These are phyloP conservation scores for Pantelozetes paolii DNA, from an alignment of 2,888 invertebrate genomes.

Conservation along the genomic window DNA sequence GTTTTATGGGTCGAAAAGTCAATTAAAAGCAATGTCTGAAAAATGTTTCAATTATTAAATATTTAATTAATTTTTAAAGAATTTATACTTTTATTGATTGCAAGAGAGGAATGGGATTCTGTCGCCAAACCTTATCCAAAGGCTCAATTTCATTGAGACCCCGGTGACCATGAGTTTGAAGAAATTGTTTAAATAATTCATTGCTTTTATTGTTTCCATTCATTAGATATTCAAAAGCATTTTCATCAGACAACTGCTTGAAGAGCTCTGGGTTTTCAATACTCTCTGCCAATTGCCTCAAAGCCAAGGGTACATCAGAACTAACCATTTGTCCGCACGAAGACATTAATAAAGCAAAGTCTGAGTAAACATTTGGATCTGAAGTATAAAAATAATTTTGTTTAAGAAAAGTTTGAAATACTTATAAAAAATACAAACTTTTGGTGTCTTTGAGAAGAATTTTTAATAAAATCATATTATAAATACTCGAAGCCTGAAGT, in stretches of 20 bases:
- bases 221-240: slow-evolving; percentile 61
- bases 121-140: too few species aligned
- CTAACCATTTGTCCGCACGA: slow-evolving; percentile 37
- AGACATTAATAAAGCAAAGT: slow-evolving; percentile 14
- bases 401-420: too few species aligned
- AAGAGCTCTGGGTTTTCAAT: slow-evolving; percentile 17
- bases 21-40: neutral
- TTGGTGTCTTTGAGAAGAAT: too few species aligned
- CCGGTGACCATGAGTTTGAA: slow-evolving; percentile 69
- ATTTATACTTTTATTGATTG: neutral
- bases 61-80: neutral
- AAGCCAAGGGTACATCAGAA: slow-evolving; percentile 36
- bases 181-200: slow-evolving; percentile 59
- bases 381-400: too few species aligned
- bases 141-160: slow-evolving; percentile 53
- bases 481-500: too few species aligned
- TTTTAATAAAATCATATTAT: too few species aligned
- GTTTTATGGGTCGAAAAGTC: neutral
- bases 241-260: slow-evolving; percentile 47
- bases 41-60: neutral
- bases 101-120: too few species aligned
- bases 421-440: too few species aligned
- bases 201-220: slow-evolving; percentile 57
- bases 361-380: neutral
- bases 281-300: slow-evolving; percentile 30